Conservation (phyloP, 1,140 invertebrate species). For the Sycophaga agraensis region DNA sequence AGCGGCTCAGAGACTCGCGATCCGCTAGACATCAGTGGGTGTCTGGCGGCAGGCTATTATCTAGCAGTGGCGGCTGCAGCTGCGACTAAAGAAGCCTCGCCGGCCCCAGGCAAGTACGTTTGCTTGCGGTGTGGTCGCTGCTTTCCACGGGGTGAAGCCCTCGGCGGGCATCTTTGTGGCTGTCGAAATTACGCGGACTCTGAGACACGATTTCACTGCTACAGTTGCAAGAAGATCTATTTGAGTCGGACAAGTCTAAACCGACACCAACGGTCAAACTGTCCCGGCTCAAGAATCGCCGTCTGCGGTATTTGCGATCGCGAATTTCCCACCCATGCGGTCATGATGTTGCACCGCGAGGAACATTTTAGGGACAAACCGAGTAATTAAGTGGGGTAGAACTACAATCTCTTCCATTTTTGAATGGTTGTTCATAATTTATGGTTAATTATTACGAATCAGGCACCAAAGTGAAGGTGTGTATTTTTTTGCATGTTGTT, state of each 20-base stretch:
- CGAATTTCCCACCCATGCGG: constrained; percentile 1
- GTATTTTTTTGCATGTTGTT: too few relatives aligned
- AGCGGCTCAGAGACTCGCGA: constrained; percentile 10
- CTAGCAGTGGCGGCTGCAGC: neutral
- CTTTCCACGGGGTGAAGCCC: neutral
- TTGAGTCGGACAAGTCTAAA: constrained; percentile 41
- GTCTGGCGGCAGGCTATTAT: neutral
- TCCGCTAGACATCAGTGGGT: constrained; percentile 1
- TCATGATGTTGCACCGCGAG: constrained; percentile 24
- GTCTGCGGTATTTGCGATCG: constrained; percentile 23
- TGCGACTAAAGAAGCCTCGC: neutral
- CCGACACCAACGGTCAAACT: constrained; percentile 42
- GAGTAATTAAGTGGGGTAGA: neutral
- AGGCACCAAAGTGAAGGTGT: too few relatives aligned
- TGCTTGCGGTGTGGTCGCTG: constrained; percentile 5
- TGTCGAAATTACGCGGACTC: neutral
- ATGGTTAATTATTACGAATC: too few relatives aligned
- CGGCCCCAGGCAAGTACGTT: neutral
- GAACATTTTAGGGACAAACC: constrained; percentile 28
- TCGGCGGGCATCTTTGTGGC: neutral
- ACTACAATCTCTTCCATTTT: too few relatives aligned
- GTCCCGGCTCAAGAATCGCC: constrained; percentile 8
- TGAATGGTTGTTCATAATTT: too few relatives aligned
- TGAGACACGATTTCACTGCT: constrained; percentile 20
- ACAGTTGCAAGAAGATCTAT: constrained; percentile 45